Conservation (phyloP, 2,888 invertebrate genomes). For the Stenodera caucasica region DNA sequence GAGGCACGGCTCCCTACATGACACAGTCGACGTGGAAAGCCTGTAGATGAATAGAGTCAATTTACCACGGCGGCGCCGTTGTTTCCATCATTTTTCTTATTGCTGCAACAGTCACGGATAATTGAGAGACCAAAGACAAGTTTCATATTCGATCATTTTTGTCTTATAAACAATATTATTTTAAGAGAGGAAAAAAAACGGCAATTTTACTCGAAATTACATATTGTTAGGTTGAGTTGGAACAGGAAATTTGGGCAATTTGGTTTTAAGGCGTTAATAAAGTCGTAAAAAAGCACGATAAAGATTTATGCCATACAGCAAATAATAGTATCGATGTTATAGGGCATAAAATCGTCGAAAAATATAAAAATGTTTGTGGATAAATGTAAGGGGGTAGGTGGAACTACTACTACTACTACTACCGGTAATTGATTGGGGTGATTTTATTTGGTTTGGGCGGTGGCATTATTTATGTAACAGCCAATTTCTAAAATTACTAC, state of each 20-base stretch:
- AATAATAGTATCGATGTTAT: conserved; percentile 12
- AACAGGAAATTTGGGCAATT: conserved; percentile 8
- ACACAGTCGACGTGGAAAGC: conserved; percentile 48
- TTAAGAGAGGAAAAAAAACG: no score
- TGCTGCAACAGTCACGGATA: conserved; percentile 15
- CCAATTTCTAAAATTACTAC: conserved; percentile 45
- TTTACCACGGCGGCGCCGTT: conserved; percentile 45
- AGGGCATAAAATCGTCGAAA: conserved; percentile 22
- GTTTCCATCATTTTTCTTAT: conserved; percentile 23
- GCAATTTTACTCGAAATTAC: no score
- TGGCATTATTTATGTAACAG: conserved; percentile 52
- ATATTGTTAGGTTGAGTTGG: neutral
- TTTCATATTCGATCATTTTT: no score
- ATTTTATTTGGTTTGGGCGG: conserved; percentile 46
- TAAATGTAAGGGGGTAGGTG: conserved; percentile 26
- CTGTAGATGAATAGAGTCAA: conserved; percentile 50
- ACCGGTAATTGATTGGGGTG: conserved; percentile 52
- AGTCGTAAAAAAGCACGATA: conserved; percentile 24
- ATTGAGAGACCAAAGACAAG: neutral
- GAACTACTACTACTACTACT: no score
- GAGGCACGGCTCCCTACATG: conserved; percentile 40
- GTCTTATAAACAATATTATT: no score
- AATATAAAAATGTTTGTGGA: conserved; percentile 24
- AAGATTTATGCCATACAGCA: conserved; percentile 24
- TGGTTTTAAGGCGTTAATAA: conserved; percentile 25